A percentile compares a stretch with the other conserved stretches of the same genome.
These are phyloP conservation scores for Silvanus unidentatus DNA, from an alignment of 2,888 invertebrate species.

Conservation along the genomic window DNA sequence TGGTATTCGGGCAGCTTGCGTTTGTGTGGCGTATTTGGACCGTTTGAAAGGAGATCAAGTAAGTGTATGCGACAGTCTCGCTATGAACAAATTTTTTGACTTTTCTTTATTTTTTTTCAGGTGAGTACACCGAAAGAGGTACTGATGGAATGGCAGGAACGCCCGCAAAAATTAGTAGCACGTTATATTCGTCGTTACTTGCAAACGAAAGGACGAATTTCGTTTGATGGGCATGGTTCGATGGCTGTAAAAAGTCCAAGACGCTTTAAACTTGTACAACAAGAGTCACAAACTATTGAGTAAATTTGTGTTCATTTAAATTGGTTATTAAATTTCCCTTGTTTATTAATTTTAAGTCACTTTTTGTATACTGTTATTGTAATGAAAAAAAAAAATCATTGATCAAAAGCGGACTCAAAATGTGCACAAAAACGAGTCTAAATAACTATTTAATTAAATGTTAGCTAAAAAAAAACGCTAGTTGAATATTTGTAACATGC, in stretches of 20 bases:
- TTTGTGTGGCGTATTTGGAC: slow-evolving; percentile 89
- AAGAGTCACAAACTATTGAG: slow-evolving; percentile 86
- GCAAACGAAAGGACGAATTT: slow-evolving; percentile 69
- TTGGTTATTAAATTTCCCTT: too few relatives aligned
- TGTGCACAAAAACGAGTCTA: too few relatives aligned
- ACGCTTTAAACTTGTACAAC: slow-evolving; percentile 82
- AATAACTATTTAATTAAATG: too few relatives aligned
- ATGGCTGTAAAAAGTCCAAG: slow-evolving; percentile 79
- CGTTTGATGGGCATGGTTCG: slow-evolving; percentile 70
- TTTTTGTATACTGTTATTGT: too few relatives aligned
- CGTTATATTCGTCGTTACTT: slow-evolving; percentile 78
- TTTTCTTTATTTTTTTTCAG: slow-evolving; percentile 45
- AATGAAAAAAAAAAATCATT: too few relatives aligned
- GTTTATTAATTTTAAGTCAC: too few relatives aligned
- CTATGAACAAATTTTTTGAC: slow-evolving; percentile 4
- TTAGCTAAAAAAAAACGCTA: too few relatives aligned
- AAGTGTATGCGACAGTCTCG: slow-evolving; percentile 27
- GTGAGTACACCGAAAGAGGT: slow-evolving; percentile 83
- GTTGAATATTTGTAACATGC: background rate
- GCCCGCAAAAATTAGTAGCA: slow-evolving; percentile 79
- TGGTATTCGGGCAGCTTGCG: slow-evolving; percentile 86
- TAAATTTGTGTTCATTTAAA: slow-evolving; percentile 45
- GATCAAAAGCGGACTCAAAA: too few relatives aligned
- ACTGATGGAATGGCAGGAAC: slow-evolving; percentile 82
- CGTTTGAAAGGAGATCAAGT: slow-evolving; percentile 93